These are phyloP conservation scores for Cyprinodon brontotheroides DNA, from an alignment of 2,113 vertebrate genomes.

Conservation along the genomic window DNA sequence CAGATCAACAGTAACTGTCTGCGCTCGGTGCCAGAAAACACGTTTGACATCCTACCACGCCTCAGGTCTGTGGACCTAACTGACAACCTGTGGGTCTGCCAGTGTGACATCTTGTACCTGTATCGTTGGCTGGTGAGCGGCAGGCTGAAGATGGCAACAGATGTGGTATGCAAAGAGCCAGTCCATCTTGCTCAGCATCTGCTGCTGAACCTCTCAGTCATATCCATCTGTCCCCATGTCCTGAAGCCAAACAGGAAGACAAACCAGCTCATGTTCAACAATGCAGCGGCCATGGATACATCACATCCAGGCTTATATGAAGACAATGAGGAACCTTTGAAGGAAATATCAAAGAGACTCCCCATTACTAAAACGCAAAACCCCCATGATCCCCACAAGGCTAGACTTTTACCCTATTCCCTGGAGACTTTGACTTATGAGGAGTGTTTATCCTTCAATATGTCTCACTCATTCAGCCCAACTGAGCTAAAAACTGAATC, in stretches of 20 bases:
- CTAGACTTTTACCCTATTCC: slow-evolving; percentile 45
- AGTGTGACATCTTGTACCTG: slow-evolving; percentile 80
- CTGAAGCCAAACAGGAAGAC: slow-evolving; percentile 57
- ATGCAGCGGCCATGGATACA: background rate
- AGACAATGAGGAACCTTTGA: slow-evolving; percentile 1
- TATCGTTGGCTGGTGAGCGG: slow-evolving; percentile 76
- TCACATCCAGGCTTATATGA: background rate
- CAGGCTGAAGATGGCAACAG: slow-evolving; percentile 68
- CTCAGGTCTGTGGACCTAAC: slow-evolving; percentile 74
- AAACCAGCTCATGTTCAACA: background rate
- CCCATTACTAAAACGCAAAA: background rate
- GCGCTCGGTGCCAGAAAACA: slow-evolving; percentile 72
- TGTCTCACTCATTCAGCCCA: slow-evolving; percentile 35
- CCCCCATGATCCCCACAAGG: slow-evolving; percentile 12
- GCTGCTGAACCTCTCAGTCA: slow-evolving; percentile 74
- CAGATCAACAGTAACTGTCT: slow-evolving; percentile 82
- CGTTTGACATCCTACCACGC: slow-evolving; percentile 70
- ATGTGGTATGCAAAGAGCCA: slow-evolving; percentile 75
- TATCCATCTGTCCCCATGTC: slow-evolving; percentile 73
- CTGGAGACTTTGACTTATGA: slow-evolving; percentile 73
- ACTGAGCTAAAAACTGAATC: slow-evolving; percentile 27
- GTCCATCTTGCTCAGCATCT: slow-evolving; percentile 72
- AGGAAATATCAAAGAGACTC: slow-evolving; percentile 10
- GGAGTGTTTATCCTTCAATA: slow-evolving; percentile 71
- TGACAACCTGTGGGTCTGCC: slow-evolving; percentile 80